Conservation (phyloP, 1,140 invertebrate genomes). For the Zaprionus davidi region DNA sequence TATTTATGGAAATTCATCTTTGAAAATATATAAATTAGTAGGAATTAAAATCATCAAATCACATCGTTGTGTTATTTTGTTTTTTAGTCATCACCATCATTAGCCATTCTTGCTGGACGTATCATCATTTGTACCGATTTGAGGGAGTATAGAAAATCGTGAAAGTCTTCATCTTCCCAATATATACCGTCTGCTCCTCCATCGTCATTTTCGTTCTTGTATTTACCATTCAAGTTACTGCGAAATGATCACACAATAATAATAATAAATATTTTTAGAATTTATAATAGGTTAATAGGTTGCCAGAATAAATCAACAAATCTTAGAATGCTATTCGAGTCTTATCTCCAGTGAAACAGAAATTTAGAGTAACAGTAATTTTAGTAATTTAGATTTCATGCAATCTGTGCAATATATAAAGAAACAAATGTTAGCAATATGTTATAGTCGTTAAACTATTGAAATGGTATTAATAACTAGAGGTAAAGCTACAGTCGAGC, state of each 20-base stretch:
- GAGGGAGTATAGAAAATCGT: background rate
- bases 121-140: conserved; percentile 4
- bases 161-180: background rate
- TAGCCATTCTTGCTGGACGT: background rate
- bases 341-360: background rate
- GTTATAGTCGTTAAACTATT: too few species aligned
- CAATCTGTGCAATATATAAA: too few species aligned
- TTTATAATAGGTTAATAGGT: background rate
- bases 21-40: too few species aligned
- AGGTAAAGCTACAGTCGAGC: too few species aligned
- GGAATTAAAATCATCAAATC: too few species aligned
- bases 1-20: too few species aligned
- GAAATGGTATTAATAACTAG: too few species aligned
- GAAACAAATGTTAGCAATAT: too few species aligned
- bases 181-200: background rate
- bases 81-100: background rate
- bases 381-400: too few species aligned
- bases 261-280: background rate
- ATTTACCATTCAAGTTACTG: background rate
- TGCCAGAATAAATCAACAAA: too few species aligned
- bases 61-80: background rate
- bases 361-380: too few species aligned
- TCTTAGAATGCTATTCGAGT: background rate
- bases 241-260: background rate
- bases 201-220: background rate